These are phyloP conservation scores for Steinernema carpocapsae DNA, from an alignment of 2,888 invertebrate species.

Conservation along the genomic window DNA sequence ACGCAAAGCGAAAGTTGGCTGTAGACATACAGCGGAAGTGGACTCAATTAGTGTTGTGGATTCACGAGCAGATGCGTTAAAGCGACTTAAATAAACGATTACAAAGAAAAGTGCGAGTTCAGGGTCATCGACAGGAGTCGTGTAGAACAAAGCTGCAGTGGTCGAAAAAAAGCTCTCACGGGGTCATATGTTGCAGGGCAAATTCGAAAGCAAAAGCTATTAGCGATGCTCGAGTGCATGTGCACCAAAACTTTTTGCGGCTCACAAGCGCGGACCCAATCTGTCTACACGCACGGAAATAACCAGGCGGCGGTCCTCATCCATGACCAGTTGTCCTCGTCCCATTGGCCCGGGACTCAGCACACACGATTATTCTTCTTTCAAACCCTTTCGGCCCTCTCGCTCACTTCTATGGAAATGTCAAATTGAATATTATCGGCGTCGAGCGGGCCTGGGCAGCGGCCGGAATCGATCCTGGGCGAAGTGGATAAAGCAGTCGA, in stretches of 20 bases:
- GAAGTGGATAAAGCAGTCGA: slow-evolving; percentile 31
- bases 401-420: slow-evolving; percentile 35
- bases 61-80: too few relatives aligned
- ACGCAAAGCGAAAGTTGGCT: too few relatives aligned
- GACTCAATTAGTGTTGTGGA: too few relatives aligned
- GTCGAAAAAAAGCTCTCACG: slow-evolving; percentile 3
- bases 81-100: neutral
- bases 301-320: slow-evolving; percentile 2
- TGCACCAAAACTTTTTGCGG: slow-evolving; percentile 20
- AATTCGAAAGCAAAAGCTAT: slow-evolving; percentile 6
- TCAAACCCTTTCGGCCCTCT: slow-evolving; percentile 26
- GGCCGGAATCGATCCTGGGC: slow-evolving; percentile 35
- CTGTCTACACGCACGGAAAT: slow-evolving; percentile 12
- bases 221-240: slow-evolving; percentile 28
- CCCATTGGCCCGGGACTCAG: neutral
- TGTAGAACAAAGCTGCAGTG: neutral
- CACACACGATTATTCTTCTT: slow-evolving; percentile 29
- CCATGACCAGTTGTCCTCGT: slow-evolving; percentile 16
- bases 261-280: neutral
- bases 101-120: neutral
- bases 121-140: too few relatives aligned
- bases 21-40: too few relatives aligned
- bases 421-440: slow-evolving; percentile 35
- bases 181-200: slow-evolving; percentile 25
- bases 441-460: slow-evolving; percentile 34